Evolutionary conservation across 2,797 vertebrate species (phyloP), one percentile per base, ranked within the genome.

Genomic region (Micromesistius poutassou): DNA sequence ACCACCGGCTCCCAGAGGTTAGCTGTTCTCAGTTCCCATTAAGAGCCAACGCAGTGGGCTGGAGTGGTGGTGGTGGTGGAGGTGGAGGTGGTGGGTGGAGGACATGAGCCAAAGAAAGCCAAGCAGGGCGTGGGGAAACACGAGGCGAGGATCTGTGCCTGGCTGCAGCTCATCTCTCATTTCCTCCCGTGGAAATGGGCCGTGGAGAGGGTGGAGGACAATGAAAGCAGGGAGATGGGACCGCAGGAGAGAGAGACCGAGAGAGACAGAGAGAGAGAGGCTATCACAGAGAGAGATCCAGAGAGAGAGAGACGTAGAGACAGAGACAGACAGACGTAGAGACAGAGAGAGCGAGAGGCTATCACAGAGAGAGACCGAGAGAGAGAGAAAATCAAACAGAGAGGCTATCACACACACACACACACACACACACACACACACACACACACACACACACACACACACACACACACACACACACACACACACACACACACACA

Each of bases 401-500:
- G 13, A 46, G 42, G 1, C 42, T 13, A 46, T 46, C 42, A 14
- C 40, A 38, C 22, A 73, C 72, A 40, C 38, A 74, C 62, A 35
- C 42, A 71, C 28, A 7, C 33, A 38, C 36, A 42, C 71, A 80
- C 74, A 76, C 14, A 55, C 50, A 55, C 50, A 50, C 46, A 50
- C 46, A 50, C 46, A 50, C 46, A 50, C 46, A 50, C 8, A 40
- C 19, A 71, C 33, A 50, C 33, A 33, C 33, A 40, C 71, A 81
- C 74, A 75, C 46, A 50, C 46, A 50, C 46, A 50, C 46, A 50
- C 46, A 50, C 46, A 50, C 46, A 50, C 46, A 50, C 8, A 40
- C 19, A 71, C 33, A 50, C 46, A 50, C 46, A 50, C 46, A 50
- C 46, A 50, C 46, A 50, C 46, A 50, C 46, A 50, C 46, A 50